Conservation (phyloP, 1,140 invertebrate genomes). For the Oryctes rhinoceros region DNA sequence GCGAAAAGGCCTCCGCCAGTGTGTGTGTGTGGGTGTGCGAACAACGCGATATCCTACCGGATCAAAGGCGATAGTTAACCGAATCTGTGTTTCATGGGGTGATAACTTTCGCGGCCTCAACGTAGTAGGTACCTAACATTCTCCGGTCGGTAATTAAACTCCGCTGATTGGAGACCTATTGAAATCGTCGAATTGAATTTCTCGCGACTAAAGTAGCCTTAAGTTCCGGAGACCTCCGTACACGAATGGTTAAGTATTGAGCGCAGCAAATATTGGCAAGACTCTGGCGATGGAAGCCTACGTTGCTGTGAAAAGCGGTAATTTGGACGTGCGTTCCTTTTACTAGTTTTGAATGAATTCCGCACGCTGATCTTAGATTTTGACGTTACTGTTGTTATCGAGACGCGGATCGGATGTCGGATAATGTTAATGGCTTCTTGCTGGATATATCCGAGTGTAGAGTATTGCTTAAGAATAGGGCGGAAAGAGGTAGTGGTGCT, state of each 20-base stretch:
- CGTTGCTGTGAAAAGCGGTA: no score
- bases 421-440: no score
- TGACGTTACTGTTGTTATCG: no score
- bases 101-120: conserved; percentile 7
- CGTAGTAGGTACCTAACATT: neutral
- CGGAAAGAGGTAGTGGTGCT: no score
- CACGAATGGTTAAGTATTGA: neutral
- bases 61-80: conserved; percentile 14
- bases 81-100: conserved; percentile 17
- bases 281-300: no score
- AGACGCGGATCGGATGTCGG: no score
- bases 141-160: neutral
- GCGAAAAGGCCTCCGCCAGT: neutral
- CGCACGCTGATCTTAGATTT: no score
- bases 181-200: neutral
- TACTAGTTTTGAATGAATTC: no score
- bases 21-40: neutral
- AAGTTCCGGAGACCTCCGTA: neutral
- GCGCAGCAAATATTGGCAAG: no score
- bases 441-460: no score
- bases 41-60: conserved; percentile 5
- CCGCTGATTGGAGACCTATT: conserved; percentile 8
- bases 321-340: no score
- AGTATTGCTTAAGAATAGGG: no score
- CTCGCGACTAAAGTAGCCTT: neutral